phyloP scores from a whole-genome alignment of 1,140 invertebrate species.

The Papilio polytes region DNA sequence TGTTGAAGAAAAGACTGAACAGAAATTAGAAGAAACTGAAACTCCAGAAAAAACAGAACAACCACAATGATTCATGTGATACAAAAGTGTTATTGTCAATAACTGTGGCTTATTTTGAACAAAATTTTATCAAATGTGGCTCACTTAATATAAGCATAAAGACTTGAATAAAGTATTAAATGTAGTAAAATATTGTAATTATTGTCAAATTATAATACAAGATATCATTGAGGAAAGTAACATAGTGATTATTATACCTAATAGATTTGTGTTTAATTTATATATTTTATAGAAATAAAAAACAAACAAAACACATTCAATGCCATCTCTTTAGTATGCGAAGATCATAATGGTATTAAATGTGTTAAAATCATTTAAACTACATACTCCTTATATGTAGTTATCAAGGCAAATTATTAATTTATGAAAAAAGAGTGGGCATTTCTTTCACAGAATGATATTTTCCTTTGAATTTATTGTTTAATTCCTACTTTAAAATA shows the following conservation, averaged over 20 bases:
- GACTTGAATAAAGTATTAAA: constrained; percentile 21
- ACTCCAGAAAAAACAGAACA: constrained; percentile 31
- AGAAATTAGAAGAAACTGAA: constrained; percentile 42
- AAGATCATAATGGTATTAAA: neutral
- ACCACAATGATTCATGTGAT: constrained; percentile 12
- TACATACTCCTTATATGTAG: neutral
- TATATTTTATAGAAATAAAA: neutral
- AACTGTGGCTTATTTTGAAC: constrained; percentile 25
- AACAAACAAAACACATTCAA: neutral
- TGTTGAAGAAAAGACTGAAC: constrained; percentile 47
- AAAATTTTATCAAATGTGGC: constrained; percentile 17
- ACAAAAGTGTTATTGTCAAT: constrained; percentile 22
- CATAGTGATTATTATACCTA: neutral
- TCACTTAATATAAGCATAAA: constrained; percentile 11
- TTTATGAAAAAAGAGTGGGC: neutral
- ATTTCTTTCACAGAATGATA: neutral
- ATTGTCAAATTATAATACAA: neutral
- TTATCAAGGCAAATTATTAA: neutral
- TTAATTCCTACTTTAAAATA: neutral
- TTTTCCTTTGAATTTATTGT: neutral
- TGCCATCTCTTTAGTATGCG: neutral
- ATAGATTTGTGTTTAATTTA: neutral
- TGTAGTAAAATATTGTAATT: neutral
- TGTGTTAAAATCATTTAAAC: neutral
- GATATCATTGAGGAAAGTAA: neutral